Evolutionary conservation across 2,113 vertebrate species (phyloP), one percentile per base, ranked within the genome.

Genomic region (Nycticryphes semicollaris): DNA sequence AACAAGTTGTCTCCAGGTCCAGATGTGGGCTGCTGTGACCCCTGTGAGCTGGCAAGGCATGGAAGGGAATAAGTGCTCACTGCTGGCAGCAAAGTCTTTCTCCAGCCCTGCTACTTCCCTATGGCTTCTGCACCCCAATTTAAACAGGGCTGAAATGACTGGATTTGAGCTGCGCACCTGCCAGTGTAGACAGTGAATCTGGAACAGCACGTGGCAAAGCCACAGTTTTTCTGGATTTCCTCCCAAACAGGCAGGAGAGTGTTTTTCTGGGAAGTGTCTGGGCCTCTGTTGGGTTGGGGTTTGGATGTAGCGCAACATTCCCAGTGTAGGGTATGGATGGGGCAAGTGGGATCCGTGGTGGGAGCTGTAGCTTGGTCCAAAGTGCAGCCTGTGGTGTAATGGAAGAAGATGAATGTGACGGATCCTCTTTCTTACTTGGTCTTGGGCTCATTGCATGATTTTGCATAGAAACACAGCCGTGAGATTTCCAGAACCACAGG

Each of bases 361-460:
- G 51, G 84, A 83, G 60, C 85, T 93, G 39, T 10, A 51, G 53
- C 43, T 67, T 59, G 16, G 48, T 51, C 48, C 39, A 81, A 64
- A 16, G 9, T 84, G 56, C 47, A 54, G 56, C 23, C 69, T 59
- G 60, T n/a, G n/a, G 30, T 74, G 72, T 39, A 67, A 74, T 48
- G 79, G 41, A 47, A 53, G 43, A 60, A 75, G 43, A 62, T 33
- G 14, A 77, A 91, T 35, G 33, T 22, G 64, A 33, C 41, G 24
- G 21, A 45, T 78, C 45, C 48, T 50, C 35, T 77, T 73, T 35
- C 57, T 76, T 2, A 0, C 67, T 63, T 57, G 78, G 27, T 27
- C 30, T 31, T 3, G 0, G 51, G 43, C 17, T 91, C 19, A 10
- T 10, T 43, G 73, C 0, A 0, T 59, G n/a, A 41, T 74, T 90